Evolutionary conservation across 2,113 vertebrate species (phyloP).

Genomic region (Forbesichthys agassizii): DNA sequence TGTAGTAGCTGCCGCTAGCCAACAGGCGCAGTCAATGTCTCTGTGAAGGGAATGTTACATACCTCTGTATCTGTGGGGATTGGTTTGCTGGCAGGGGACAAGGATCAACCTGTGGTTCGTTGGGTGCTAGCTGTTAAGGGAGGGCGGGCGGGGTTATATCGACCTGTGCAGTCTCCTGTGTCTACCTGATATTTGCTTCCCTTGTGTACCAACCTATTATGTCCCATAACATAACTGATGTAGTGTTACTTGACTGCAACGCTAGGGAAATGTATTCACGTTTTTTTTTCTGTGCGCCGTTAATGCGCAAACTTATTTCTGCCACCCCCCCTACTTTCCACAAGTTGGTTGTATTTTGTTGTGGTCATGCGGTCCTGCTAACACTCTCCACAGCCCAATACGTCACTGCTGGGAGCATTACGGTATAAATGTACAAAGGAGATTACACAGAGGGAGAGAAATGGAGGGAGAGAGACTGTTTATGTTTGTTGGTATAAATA

Average conservation of each 20-base stretch:
- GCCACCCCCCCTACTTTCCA: conserved; percentile 35
- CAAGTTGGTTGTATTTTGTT: conserved; percentile 59
- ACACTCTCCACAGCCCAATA: conserved; percentile 38
- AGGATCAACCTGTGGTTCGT: conserved; percentile 17
- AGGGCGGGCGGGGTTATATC: conserved; percentile 17
- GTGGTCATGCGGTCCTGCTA: conserved; percentile 56
- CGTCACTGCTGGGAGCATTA: conserved; percentile 47
- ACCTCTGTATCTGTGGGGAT: conserved; percentile 49
- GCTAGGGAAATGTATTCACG: not conserved
- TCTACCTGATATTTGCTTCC: conserved; percentile 29
- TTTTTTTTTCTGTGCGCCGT: not conserved
- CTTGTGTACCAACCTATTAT: no score
- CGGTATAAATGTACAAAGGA: conserved; percentile 56
- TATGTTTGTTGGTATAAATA: conserved; percentile 83
- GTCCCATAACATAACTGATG: no score
- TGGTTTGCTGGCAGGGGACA: conserved; percentile 29
- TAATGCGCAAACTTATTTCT: conserved; percentile 4
- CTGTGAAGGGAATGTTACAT: conserved; percentile 73
- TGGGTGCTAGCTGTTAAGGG: conserved; percentile 16
- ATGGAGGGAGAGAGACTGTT: conserved; percentile 75
- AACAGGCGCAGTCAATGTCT: conserved; percentile 60
- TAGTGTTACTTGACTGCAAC: no score
- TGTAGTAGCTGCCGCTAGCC: conserved; percentile 52
- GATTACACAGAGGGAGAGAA: conserved; percentile 60
- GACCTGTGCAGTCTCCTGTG: conserved; percentile 31